Base-by-base conservation (phyloP, 2,888 invertebrate genomes). In the Dryomyza anilis region DNA sequence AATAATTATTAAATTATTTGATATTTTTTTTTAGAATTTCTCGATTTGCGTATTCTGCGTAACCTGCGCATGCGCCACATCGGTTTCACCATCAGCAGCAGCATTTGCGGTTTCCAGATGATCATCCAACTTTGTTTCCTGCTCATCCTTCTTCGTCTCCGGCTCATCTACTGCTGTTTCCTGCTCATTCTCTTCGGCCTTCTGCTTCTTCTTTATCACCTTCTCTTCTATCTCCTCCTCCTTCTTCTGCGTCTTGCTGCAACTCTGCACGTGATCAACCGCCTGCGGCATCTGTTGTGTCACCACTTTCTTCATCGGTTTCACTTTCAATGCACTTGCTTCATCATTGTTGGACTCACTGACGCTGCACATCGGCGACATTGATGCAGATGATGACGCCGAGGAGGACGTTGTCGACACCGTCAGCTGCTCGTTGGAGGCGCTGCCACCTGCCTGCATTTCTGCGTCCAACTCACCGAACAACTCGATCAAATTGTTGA, bases 401-500 rank as follows among this genome's bases (percentile, higher is more conserved):
- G 74, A 66, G 0, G 71, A 70, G 8, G 63, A 10, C 5, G 64
- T 57, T 7, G 65, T 62, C 7, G 68, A 66, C 6, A 63, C 55
- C 12, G 61, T 60, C 56, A 50, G 19, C 29, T 52, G 53, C 19
- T 29, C 53, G 1, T 66, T 58, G 5, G 60, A 33, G 23, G 56
- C 23, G 19, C 53, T 65, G 10, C 29, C 50, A 16, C 56, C 33
- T 10, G 65, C 57, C 3, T 52, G 46, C n/a, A 67, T 50, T 63
- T 72, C 70, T 14, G 64, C 58, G 64, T 76, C 75, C 62, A 84
- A 71, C 71, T 82, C 82, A 21, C 73, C 73, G 75, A 96, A 94
- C 72, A 96, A 91, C 70, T 91, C 89, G 74, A 96, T 92, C 70
- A 97, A 86, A 85, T 96, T 95, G 78, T 94, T 91, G 58, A 97